Evolutionary conservation across 2,113 vertebrate genomes (phyloP), one percentile per base, ranked within the genome.

Genomic region (Heterotis niloticus): DNA sequence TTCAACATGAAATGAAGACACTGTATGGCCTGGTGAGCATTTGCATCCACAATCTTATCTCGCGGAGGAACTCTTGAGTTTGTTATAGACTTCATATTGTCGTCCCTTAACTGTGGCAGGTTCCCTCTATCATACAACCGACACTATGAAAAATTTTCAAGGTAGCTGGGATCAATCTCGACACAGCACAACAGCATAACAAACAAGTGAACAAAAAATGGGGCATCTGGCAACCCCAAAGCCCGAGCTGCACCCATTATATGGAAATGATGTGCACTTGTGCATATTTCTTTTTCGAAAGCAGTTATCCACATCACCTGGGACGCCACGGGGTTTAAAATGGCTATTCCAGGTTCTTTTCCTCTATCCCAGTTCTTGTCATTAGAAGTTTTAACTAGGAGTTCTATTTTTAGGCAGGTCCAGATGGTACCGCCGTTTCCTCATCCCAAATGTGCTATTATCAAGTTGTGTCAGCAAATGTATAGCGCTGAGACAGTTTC

Each of bases 341-440:
- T 44, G 69, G 14, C 51, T 10, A 18, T 26, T 72, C 54, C 18
- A 13, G 24, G 54, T 28, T n/a, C 54, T 10, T 54, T 57, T 57
- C 24, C 56, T 17, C 12, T 28, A 59, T 24, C 59, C 16, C 51
- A 44, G 52, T 78, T 80, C 66, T 78, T 82, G 79, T 82, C 80
- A 81, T 80, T 64, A n/a, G 75, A 68, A 81, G 79, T 79, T 56
- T 9, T 81, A 81, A 85, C 69, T 72, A 81, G 76, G 80, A 78
- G 73, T 23, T 79, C 80, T 85, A 83, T 83, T 84, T 83, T 84
- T 81, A 83, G 77, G 64, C 57, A 57, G 29, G 60, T 77, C 82
- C 84, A 87, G 84, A 83, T 83, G 86, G 80, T 79, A 78, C 23
- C 29, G 34, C 77, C 64, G 73, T 74, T 80, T 82, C 66, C 77